Evolutionary conservation across 2,888 invertebrate species (phyloP), one percentile per base, ranked within the genome.

Genomic region (Blomia tropicalis): DNA sequence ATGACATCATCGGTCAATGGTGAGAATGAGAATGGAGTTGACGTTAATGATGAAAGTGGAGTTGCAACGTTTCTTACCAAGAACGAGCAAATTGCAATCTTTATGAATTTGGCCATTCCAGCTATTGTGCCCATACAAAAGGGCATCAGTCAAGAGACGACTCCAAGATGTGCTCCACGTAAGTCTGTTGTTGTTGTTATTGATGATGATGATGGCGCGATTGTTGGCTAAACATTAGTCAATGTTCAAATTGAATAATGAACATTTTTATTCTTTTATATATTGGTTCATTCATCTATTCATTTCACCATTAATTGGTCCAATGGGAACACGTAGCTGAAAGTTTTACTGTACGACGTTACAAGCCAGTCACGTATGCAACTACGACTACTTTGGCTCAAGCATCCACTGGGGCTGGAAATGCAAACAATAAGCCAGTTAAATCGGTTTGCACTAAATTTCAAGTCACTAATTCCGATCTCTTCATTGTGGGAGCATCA

Each of bases 71-170:
- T 69, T 4, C 65, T 69, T 2, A 65, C 65, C 22, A 68, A 68
- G 56, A 65, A 64, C 41, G 69, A 69, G 43, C 67, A 68, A 23
- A 66, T 67, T 47, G 58, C 68, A 56, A 65, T 69, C 19, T 69
- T 69, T 62, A 69, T 69, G 68, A 69, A 69, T 58, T 60, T 69
- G 29, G 67, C 69, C 22, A 66, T 69, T 41, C 68, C 68, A n/a
- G 68, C 67, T 22, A 68, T 68, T 43, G 66, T 66, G 14, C 63
- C 66, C 36, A 63, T 69, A 51, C 69, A 68, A 43, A 67, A 66
- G 60, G 68, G 61, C 19, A 23, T 65, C 5, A 62, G 59, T 41
- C 62, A 56, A 22, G 63, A 64, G 29, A 63, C 60, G 14, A 64
- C 59, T 51, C 64, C 64, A 2, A 19, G 63, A 53, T 54, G 47